Conservation (phyloP, 2,113 vertebrate species). For the Sander lucioperca region DNA sequence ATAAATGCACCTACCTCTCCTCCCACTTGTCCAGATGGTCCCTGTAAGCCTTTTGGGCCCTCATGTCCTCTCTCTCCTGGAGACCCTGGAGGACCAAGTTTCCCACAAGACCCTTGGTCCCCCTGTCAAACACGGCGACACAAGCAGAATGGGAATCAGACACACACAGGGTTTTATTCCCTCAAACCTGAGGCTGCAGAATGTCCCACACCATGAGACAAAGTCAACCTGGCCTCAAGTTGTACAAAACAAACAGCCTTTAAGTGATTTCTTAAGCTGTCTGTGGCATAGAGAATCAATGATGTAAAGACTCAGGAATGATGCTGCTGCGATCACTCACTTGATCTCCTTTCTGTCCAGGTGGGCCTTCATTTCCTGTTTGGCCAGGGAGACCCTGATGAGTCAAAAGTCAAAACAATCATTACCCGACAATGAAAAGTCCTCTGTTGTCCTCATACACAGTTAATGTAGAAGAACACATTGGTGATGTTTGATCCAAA, state of each 20-base stretch:
- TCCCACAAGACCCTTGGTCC: conserved; percentile 81
- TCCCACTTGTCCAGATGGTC: conserved; percentile 80
- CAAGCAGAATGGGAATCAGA: background rate
- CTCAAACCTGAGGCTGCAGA: background rate
- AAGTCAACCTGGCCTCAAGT: background rate
- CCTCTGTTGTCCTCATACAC: background rate
- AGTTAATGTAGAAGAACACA: background rate
- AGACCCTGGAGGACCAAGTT: conserved; percentile 74
- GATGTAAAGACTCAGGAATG: background rate
- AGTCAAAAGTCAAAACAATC: conserved; percentile 3
- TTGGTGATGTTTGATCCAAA: too few species aligned
- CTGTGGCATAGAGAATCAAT: background rate
- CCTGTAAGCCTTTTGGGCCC: conserved; percentile 80
- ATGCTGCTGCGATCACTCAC: conserved; percentile 71
- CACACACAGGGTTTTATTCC: background rate
- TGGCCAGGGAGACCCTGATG: conserved; percentile 85
- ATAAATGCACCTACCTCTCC: conserved; percentile 81
- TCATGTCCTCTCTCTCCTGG: conserved; percentile 82
- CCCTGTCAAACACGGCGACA: conserved; percentile 80
- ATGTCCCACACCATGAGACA: background rate
- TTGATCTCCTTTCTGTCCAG: conserved; percentile 88
- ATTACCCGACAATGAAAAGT: background rate
- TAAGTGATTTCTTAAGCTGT: background rate
- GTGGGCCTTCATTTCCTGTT: conserved; percentile 79
- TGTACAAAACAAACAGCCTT: background rate